phyloP scores from a whole-genome alignment of 2,797 vertebrate species.

The Pseudotriccus pelzelni region DNA sequence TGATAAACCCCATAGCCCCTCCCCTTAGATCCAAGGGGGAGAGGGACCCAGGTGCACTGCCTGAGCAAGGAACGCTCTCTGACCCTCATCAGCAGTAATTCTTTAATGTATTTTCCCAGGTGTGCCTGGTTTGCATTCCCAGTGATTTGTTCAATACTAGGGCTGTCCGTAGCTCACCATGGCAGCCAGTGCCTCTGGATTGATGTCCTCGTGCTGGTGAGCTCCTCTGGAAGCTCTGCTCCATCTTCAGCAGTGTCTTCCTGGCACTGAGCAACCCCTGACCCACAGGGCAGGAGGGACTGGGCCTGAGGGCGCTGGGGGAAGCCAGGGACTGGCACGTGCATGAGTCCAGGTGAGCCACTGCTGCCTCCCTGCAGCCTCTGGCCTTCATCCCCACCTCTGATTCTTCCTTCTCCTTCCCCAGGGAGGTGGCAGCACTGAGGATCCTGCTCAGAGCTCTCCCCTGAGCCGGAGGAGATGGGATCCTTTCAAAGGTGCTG shows the following conservation, averaged over 20 bases:
- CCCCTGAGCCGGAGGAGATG: neutral
- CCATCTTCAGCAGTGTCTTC: neutral
- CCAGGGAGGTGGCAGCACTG: neutral
- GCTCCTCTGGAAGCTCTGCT: neutral
- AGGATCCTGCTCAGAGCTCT: neutral
- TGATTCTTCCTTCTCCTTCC: neutral
- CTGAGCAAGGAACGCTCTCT: neutral
- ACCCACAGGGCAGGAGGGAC: rapidly evolving
- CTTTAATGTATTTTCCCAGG: neutral
- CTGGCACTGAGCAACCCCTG: neutral
- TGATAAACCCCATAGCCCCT: neutral
- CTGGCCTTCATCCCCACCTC: neutral
- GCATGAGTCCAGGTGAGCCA: neutral
- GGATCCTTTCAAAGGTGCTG: neutral
- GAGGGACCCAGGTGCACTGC: neutral
- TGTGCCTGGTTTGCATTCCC: neutral
- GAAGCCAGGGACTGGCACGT: rapidly evolving
- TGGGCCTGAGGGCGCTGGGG: neutral
- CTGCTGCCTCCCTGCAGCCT: neutral
- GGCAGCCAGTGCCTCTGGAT: neutral
- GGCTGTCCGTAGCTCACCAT: neutral
- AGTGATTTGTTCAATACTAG: neutral
- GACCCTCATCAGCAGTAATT: neutral
- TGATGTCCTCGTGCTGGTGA: rapidly evolving
- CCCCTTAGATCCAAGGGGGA: neutral